Evolutionary conservation across 1,140 invertebrate species (phyloP).

Genomic region (Eulimnadia texana): DNA sequence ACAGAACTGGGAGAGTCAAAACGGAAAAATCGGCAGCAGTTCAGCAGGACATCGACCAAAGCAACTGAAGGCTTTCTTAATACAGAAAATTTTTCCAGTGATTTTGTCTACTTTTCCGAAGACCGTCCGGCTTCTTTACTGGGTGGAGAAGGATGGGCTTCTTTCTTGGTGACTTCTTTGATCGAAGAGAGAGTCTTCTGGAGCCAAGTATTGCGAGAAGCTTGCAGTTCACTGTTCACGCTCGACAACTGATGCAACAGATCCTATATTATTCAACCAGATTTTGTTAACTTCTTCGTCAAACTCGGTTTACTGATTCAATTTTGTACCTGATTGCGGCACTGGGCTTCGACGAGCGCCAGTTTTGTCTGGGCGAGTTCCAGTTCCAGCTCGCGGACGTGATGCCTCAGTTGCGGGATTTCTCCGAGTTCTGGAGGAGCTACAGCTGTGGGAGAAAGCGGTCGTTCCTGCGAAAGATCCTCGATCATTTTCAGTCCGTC

Average conservation of each 20-base stretch:
- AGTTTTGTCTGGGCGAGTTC: conserved; percentile 93
- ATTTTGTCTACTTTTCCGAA: too few relatives aligned
- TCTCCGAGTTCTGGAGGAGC: neutral
- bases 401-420: neutral
- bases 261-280: too few relatives aligned
- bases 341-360: conserved; percentile 91
- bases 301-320: too few relatives aligned
- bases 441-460: neutral
- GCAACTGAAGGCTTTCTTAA: too few relatives aligned
- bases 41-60: too few relatives aligned
- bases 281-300: too few relatives aligned
- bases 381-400: conserved; percentile 75
- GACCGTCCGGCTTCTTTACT: too few relatives aligned
- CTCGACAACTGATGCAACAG: conserved; percentile 79
- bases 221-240: conserved; percentile 62
- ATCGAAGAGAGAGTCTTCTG: conserved; percentile 36
- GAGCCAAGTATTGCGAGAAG: conserved; percentile 63
- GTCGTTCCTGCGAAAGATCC: neutral
- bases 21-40: too few relatives aligned
- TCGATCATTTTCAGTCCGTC: neutral
- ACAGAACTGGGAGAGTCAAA: too few relatives aligned
- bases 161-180: neutral
- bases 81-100: too few relatives aligned
- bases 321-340: conserved; percentile 84
- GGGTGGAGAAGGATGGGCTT: neutral